Evolutionary conservation across 2,797 vertebrate genomes (phyloP).

Genomic region (Eupleurogrammus muticus): DNA sequence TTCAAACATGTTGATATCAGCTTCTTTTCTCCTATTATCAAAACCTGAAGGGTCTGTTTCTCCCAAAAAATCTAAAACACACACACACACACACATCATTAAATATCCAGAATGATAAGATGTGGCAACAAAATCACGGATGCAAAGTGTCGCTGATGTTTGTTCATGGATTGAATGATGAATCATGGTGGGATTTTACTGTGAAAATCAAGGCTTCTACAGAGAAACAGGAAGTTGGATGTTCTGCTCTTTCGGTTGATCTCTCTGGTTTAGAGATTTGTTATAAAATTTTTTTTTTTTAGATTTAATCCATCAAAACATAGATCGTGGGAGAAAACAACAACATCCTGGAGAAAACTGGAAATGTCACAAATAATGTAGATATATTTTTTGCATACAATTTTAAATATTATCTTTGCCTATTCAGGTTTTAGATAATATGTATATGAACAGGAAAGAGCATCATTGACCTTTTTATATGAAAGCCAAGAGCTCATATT

Average conservation of each 20-base stretch:
- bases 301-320: slow-evolving; percentile 34
- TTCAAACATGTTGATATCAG: slow-evolving; percentile 11
- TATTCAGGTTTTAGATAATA: slow-evolving; percentile 54
- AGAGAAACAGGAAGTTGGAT: slow-evolving; percentile 46
- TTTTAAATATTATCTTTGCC: slow-evolving; percentile 40
- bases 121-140: slow-evolving; percentile 10
- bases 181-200: slow-evolving; percentile 66
- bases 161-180: slow-evolving; percentile 16
- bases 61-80: background rate
- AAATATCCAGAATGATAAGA: slow-evolving; percentile 14
- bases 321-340: slow-evolving; percentile 43
- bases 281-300: slow-evolving; percentile 44
- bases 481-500: slow-evolving; percentile 76
- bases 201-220: slow-evolving; percentile 68
- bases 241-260: slow-evolving; percentile 44
- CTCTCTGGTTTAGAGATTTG: slow-evolving; percentile 72
- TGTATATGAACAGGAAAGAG: slow-evolving; percentile 58
- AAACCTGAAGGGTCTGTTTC: background rate
- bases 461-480: slow-evolving; percentile 59
- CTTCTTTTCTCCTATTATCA: background rate
- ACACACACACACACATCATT: background rate
- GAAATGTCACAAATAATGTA: slow-evolving; percentile 68
- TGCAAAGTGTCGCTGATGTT: slow-evolving; percentile 20
- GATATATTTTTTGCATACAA: slow-evolving; percentile 62
- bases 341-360: slow-evolving; percentile 80